A percentile compares a stretch with the other conserved stretches of the same genome.
Conservation (phyloP, 2,797 vertebrate species). For the Alcedo quadribrachys region DNA sequence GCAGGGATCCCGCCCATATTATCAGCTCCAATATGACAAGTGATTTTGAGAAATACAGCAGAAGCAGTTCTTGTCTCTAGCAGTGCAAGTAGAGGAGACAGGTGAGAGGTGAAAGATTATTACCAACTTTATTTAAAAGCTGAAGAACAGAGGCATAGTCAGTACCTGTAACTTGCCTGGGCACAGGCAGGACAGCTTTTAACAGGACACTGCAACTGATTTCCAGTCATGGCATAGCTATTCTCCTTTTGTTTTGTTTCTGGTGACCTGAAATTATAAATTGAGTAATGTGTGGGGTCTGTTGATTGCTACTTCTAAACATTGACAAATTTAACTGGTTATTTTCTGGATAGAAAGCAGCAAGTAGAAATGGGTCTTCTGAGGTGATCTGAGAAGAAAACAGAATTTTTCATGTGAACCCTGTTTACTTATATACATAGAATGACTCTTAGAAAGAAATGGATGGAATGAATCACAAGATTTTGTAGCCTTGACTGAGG, state of each 20-base stretch:
- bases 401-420: not conserved
- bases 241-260: not conserved
- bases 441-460: not conserved
- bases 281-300: not conserved
- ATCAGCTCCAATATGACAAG: not conserved
- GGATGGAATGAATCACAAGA: not conserved
- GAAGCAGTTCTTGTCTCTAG: not conserved
- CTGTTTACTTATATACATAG: not conserved
- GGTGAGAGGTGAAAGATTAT: not conserved
- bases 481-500: not conserved
- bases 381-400: not conserved
- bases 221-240: not conserved
- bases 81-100: not conserved
- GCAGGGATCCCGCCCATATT: not conserved
- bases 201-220: not conserved
- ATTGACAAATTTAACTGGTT: not conserved
- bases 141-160: not conserved
- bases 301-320: not conserved
- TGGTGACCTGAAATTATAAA: not conserved
- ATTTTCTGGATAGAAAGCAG: not conserved
- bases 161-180: not conserved
- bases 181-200: not conserved
- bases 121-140: not conserved
- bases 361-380: not conserved
- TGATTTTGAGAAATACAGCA: not conserved